Conservation (phyloP, 2,888 invertebrate species). For the Scrobipalpa costella region DNA sequence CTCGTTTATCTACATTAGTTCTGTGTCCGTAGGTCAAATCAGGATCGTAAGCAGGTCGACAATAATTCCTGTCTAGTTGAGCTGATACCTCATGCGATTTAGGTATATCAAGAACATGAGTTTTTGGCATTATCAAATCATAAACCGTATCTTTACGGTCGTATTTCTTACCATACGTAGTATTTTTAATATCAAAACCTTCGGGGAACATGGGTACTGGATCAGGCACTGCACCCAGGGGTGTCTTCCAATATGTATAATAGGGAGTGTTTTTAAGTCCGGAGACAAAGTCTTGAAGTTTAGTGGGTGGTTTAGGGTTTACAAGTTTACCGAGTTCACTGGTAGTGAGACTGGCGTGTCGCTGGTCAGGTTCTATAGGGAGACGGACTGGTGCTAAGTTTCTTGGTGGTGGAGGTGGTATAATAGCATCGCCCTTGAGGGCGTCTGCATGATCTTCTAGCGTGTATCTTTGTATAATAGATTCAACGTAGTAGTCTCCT, state of each 20-base stretch:
- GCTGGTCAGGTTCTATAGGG: conserved; percentile 54
- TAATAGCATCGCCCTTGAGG: conserved; percentile 59
- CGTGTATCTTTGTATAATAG: conserved; percentile 58
- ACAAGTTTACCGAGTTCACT: conserved; percentile 50
- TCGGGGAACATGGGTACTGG: conserved; percentile 65
- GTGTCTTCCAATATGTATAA: conserved; percentile 64
- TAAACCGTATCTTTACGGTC: conserved; percentile 54
- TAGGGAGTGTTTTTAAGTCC: conserved; percentile 65
- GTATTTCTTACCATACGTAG: conserved; percentile 63
- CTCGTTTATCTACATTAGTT: conserved; percentile 38
- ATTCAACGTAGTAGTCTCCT: conserved; percentile 49
- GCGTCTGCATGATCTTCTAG: conserved; percentile 67
- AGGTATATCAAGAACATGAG: conserved; percentile 56
- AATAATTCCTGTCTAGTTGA: conserved; percentile 58
- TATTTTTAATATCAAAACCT: conserved; percentile 54
- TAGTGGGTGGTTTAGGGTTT: conserved; percentile 59
- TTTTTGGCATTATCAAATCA: conserved; percentile 66
- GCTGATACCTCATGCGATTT: conserved; percentile 47
- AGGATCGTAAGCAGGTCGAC: conserved; percentile 63
- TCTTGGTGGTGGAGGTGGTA: conserved; percentile 46
- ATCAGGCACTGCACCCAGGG: conserved; percentile 54
- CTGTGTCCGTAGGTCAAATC: conserved; percentile 70
- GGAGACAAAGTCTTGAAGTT: conserved; percentile 59
- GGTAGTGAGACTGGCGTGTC: conserved; percentile 52
- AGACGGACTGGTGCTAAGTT: conserved; percentile 52